phyloP scores from a whole-genome alignment of 35 echinoderm and acorn worm genomes.

The Apostichopus japonicus region DNA sequence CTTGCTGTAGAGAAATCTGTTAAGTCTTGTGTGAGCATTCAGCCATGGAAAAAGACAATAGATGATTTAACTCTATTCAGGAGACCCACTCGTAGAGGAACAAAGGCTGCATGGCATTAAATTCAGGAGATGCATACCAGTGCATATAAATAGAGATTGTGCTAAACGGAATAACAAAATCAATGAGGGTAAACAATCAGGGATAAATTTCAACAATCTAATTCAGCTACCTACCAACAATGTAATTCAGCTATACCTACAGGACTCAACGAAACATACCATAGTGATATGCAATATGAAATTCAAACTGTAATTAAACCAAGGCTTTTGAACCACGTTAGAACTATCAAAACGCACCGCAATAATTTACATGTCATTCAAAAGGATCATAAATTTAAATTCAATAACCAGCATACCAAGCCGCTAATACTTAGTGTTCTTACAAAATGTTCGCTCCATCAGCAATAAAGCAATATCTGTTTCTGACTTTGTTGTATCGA shows the following conservation, averaged over 20 bases:
- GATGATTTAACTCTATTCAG: too few species aligned
- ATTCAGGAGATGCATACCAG: neutral
- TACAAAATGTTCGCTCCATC: too few species aligned
- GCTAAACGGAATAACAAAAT: neutral
- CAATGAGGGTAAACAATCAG: constrained; percentile 32
- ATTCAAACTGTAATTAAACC: neutral
- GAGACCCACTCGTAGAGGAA: neutral
- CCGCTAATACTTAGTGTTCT: too few species aligned
- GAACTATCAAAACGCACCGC: too few species aligned
- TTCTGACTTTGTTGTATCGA: too few species aligned
- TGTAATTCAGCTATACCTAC: constrained; percentile 7
- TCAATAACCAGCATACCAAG: too few species aligned
- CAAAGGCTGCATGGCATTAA: constrained; percentile 37
- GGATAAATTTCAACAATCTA: neutral
- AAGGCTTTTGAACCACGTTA: neutral
- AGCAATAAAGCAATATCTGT: too few species aligned
- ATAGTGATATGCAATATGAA: neutral
- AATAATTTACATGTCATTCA: constrained; percentile 6
- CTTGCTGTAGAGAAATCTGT: too few species aligned
- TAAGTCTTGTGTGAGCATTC: too few species aligned
- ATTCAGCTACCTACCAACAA: neutral
- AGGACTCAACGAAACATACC: neutral
- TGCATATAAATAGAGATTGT: neutral
- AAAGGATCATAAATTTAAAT: neutral
- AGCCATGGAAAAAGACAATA: too few species aligned